Evolutionary conservation across 2,888 invertebrate species (phyloP).

Genomic region (Galerucella nymphaeae): DNA sequence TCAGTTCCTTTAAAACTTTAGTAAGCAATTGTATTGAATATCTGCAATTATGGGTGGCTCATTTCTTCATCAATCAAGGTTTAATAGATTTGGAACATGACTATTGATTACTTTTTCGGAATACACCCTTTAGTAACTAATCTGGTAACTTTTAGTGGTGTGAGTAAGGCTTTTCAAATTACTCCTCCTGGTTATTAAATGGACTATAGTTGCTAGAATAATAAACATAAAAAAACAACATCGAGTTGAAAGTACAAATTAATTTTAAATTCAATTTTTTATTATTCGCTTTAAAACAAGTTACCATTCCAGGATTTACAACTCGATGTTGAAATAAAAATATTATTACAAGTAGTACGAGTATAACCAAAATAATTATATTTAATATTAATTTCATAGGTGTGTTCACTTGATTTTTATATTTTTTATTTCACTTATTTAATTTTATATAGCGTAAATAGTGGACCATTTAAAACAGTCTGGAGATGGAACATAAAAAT

Average conservation of each 20-base stretch:
- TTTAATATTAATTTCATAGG: neutral
- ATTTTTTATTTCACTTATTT: neutral
- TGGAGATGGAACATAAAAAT: too few species aligned
- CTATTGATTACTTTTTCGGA: too few species aligned
- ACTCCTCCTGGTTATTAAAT: too few species aligned
- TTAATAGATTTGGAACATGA: too few species aligned
- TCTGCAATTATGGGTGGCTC: too few species aligned
- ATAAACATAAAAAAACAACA: neutral
- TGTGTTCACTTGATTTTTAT: neutral
- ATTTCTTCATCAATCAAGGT: too few species aligned
- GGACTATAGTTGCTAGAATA: too few species aligned
- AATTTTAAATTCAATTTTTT: neutral
- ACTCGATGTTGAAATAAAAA: neutral
- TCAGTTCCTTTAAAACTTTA: too few species aligned
- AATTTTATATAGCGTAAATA: neutral
- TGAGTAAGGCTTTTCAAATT: too few species aligned
- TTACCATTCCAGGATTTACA: neutral
- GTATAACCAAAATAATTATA: neutral
- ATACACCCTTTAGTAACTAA: too few species aligned
- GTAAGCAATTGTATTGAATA: too few species aligned
- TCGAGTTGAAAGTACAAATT: neutral
- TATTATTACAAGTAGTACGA: neutral
- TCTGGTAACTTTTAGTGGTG: too few species aligned
- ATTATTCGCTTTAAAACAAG: neutral
- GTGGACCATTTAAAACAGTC: neutral